phyloP scores from a whole-genome alignment of 2,113 vertebrate genomes.

The Labeo rohita region DNA sequence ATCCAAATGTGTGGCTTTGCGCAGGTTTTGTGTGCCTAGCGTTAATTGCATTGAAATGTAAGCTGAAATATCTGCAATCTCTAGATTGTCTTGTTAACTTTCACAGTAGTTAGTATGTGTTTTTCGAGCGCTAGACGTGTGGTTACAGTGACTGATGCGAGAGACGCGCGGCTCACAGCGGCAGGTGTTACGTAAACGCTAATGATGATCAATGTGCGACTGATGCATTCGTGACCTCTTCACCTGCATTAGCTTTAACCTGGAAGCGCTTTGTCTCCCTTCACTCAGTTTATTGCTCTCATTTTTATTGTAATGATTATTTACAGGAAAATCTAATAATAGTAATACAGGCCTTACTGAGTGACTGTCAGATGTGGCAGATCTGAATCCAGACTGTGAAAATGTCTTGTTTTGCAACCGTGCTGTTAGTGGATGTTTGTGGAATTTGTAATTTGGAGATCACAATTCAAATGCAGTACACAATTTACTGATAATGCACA shows the following conservation, averaged over 20 bases:
- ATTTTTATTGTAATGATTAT: constrained; percentile 61
- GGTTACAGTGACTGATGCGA: background rate
- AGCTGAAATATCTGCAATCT: background rate
- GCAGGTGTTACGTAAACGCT: constrained; percentile 47
- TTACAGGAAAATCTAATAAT: constrained; percentile 23
- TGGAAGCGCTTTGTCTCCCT: constrained; percentile 30
- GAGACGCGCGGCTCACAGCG: background rate
- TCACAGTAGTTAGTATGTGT: background rate
- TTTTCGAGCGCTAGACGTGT: background rate
- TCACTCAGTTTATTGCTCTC: constrained; percentile 46
- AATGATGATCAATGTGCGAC: constrained; percentile 23
- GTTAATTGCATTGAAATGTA: background rate
- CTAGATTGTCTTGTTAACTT: background rate
- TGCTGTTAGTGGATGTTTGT: too few relatives aligned
- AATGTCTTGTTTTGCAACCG: background rate
- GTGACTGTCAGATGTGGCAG: constrained; percentile 26
- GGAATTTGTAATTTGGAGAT: too few relatives aligned
- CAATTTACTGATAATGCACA: too few relatives aligned
- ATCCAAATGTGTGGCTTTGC: background rate
- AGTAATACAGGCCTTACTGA: constrained; percentile 21
- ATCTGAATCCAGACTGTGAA: background rate
- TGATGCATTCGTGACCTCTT: constrained; percentile 42
- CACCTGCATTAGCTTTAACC: constrained; percentile 42
- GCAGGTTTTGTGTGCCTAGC: background rate
- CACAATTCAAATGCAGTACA: too few relatives aligned